Base-by-base conservation (phyloP, 2,797 vertebrate genomes). In the Acanthurus lineatus region DNA sequence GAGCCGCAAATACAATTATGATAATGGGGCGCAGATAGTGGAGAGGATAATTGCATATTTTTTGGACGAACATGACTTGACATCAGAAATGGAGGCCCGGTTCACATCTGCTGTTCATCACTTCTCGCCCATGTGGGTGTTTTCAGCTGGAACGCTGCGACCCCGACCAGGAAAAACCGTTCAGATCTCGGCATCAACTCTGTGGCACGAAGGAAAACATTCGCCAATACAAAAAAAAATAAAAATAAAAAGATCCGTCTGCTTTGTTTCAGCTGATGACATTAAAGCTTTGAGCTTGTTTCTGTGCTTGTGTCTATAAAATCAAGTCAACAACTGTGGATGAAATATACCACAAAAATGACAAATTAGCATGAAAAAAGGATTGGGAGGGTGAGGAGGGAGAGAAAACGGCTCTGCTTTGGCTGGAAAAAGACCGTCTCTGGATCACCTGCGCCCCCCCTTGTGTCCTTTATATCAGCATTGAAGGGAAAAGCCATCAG, bases 391-490 rank as follows among this genome's bases (percentile, higher is more conserved):
- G 72, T n/a, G 44, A 68, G 25, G 22, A 61, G 40, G 45, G 47
- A 70, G 35, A 61, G 32, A 38, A 48, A 19, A 14, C 79, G 76
- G 69, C 75, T 52, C 19, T 0, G 0, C 20, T 3, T 65, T 44
- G 1, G 2, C 63, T 86, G 89, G 89, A 84, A 22, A n/a, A 25
- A 6, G 12, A 65, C 76, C 77, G 75, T 48, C 51, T 63, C 6
- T 16, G 11, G 53, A 71, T 69, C 44, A 47, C 19, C 68, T 19
- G 47, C 28, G 3, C 42, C 38, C 42, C 38, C 60, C 66, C 89
- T 86, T 85, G 85, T 87, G 90, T 91, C 84, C 83, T 92, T 93
- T 92, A 79, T 91, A 93, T 92, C 83, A 69, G 79, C 88, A 83
- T 84, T 91, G 63, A 86, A 91, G 87, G 91, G 86, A 91, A 91